These are phyloP conservation scores for Amphilophus citrinellus DNA, from an alignment of 2,113 vertebrate species.

Conservation along the genomic window DNA sequence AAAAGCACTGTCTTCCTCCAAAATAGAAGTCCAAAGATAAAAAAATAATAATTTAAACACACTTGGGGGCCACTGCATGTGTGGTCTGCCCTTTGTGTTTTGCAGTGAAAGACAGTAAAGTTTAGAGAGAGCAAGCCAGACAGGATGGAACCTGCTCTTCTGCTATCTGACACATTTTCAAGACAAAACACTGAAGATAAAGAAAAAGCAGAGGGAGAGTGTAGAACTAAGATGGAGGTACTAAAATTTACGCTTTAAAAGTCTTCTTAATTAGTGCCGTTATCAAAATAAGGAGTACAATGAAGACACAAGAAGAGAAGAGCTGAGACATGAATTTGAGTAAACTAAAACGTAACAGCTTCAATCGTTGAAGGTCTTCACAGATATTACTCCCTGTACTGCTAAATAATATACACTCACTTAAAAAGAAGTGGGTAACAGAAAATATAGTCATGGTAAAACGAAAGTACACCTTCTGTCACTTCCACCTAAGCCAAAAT, in stretches of 20 bases:
- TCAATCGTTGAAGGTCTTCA: not conserved
- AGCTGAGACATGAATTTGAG: not conserved
- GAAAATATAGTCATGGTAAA: not conserved
- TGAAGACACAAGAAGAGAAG: not conserved
- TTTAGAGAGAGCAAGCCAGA: slow-evolving; percentile 15
- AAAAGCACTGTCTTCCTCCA: not conserved
- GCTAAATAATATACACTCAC: not conserved
- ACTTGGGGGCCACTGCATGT: slow-evolving; percentile 19
- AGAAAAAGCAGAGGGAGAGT: not conserved
- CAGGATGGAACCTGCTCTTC: slow-evolving; percentile 51
- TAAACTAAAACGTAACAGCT: not conserved
- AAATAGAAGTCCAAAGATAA: not conserved
- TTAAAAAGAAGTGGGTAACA: not conserved
- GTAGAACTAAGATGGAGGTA: not conserved
- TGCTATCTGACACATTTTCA: slow-evolving; percentile 42
- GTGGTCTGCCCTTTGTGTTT: slow-evolving; percentile 59
- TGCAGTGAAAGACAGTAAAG: slow-evolving; percentile 22
- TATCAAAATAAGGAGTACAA: not conserved
- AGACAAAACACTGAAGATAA: not conserved
- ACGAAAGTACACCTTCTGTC: not conserved
- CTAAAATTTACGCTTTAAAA: not conserved
- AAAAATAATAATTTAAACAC: not conserved
- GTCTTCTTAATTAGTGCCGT: not conserved
- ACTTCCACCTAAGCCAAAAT: not conserved
- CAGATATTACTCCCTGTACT: not conserved